Percentiles rank a stretch among this genome's conserved stretches.
phyloP scores from a whole-genome alignment of 2,113 vertebrate species.

The Ploceus nigricollis region DNA sequence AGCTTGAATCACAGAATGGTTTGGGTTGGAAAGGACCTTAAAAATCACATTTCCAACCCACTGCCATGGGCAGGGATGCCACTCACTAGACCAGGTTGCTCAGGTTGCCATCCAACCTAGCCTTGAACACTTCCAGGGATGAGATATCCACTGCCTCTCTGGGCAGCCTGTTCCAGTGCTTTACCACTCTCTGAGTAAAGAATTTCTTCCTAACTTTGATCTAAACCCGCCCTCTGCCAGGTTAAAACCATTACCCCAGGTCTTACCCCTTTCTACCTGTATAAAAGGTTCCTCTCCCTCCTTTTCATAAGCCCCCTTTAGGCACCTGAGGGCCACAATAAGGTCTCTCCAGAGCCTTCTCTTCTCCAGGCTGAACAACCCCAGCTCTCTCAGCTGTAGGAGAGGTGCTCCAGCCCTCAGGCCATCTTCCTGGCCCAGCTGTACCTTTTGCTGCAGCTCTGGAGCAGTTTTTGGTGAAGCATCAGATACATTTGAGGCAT shows the following conservation, averaged over 20 bases:
- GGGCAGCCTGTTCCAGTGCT: neutral
- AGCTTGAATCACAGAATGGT: neutral
- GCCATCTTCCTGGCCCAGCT: neutral
- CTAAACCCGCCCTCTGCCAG: neutral
- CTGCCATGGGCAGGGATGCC: neutral
- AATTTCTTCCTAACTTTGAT: neutral
- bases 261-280: neutral
- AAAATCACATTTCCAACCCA: neutral
- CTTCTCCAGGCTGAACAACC: neutral
- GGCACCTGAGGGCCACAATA: neutral
- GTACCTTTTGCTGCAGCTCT: neutral
- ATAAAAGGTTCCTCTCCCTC: neutral
- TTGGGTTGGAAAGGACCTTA: neutral
- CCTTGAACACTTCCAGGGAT: neutral
- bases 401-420: neutral
- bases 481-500: neutral
- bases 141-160: neutral
- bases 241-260: neutral
- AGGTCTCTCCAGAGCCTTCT: neutral
- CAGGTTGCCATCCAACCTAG: neutral
- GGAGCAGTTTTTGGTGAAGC: neutral
- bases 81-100: neutral
- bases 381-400: neutral
- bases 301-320: neutral
- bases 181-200: neutral